These are phyloP conservation scores for Exephanes ischioxanthus DNA, from an alignment of 2,888 invertebrate species.

Conservation along the genomic window DNA sequence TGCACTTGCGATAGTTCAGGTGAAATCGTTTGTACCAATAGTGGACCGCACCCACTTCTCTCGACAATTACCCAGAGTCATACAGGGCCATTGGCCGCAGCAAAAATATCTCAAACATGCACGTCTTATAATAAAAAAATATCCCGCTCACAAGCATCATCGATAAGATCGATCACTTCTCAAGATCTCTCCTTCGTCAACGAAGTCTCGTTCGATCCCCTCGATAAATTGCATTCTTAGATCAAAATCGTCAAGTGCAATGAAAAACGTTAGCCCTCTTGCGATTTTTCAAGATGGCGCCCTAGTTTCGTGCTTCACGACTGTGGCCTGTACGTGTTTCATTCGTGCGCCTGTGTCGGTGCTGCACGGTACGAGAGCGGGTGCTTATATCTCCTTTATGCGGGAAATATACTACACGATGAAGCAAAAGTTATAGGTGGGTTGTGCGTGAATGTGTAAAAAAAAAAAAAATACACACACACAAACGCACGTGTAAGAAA, in stretches of 20 bases:
- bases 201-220: background rate
- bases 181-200: background rate
- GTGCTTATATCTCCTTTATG: slow-evolving; percentile 7
- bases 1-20: background rate
- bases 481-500: slow-evolving; percentile 1
- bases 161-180: slow-evolving; percentile 7
- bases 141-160: background rate
- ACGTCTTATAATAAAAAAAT: background rate
- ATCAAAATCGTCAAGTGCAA: slow-evolving; percentile 6
- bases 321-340: background rate
- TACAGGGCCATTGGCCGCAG: slow-evolving; percentile 22
- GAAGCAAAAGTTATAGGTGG: background rate
- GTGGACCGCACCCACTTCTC: slow-evolving; percentile 57
- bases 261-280: background rate
- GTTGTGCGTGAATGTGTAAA: background rate
- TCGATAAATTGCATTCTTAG: slow-evolving; percentile 7
- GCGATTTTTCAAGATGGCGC: slow-evolving; percentile 61
- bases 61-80: slow-evolving; percentile 37
- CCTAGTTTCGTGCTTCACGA: slow-evolving; percentile 14
- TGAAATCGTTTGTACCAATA: slow-evolving; percentile 23
- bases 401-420: slow-evolving; percentile 7
- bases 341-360: slow-evolving; percentile 2
- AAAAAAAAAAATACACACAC: background rate
- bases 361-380: background rate
- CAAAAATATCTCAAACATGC: slow-evolving; percentile 3